A percentile compares a stretch with the other conserved stretches of the same genome.
phyloP scores from a whole-genome alignment of 2,888 invertebrate genomes.

The Yponomeuta plumbellus region DNA sequence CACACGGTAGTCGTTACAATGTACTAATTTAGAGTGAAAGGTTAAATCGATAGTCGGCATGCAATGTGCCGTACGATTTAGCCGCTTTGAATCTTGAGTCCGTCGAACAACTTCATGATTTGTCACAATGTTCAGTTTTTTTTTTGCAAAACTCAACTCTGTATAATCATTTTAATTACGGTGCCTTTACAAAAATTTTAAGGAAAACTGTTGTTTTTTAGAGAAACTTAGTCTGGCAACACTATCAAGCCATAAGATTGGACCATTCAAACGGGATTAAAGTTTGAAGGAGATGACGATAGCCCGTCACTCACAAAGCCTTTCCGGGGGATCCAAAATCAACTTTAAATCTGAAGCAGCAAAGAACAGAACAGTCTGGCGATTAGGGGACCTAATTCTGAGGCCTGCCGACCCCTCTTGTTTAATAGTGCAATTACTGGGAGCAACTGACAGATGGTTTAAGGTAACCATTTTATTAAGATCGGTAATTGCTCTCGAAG shows the following conservation, averaged over 20 bases:
- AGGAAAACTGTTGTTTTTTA: too few species aligned
- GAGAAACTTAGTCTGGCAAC: too few species aligned
- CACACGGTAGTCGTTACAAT: too few species aligned
- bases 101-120: too few species aligned
- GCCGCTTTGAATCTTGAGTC: too few species aligned
- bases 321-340: not conserved
- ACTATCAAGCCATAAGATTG: not conserved
- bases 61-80: too few species aligned
- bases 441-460: not conserved
- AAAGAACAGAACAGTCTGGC: not conserved
- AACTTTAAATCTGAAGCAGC: not conserved
- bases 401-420: not conserved
- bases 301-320: not conserved
- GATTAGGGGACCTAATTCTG: not conserved
- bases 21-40: too few species aligned
- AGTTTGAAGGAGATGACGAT: conserved; percentile 8
- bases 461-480: not conserved
- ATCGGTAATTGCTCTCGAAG: not conserved
- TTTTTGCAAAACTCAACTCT: too few species aligned
- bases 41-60: too few species aligned
- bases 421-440: conserved; percentile 6
- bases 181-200: too few species aligned
- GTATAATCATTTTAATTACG: too few species aligned
- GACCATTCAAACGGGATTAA: not conserved
- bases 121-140: too few species aligned